These are phyloP conservation scores for Leptobrachium ailaonicum DNA, from an alignment of 2,113 vertebrate genomes.

Conservation along the genomic window DNA sequence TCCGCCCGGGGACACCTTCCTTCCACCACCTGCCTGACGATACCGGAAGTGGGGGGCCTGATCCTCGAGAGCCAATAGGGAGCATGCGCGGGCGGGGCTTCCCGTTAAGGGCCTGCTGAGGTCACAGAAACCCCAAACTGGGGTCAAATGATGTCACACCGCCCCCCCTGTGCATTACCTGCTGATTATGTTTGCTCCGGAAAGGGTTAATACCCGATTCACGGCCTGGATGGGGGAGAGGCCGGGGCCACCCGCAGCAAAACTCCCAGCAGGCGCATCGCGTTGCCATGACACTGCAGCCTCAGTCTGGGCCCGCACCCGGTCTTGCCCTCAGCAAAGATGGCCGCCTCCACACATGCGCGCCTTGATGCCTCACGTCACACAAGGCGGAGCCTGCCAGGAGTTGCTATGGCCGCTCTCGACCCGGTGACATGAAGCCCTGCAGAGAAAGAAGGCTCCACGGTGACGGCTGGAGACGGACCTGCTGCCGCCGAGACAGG, in stretches of 20 bases:
- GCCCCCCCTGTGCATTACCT: no score
- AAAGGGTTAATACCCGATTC: no score
- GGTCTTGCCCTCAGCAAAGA: not conserved
- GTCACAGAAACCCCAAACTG: not conserved
- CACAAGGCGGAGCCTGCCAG: not conserved
- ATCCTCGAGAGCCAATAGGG: not conserved
- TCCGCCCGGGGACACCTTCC: slow-evolving; percentile 33
- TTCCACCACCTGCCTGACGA: slow-evolving; percentile 23
- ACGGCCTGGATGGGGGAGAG: no score
- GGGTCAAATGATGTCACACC: not conserved
- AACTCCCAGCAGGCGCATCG: slow-evolving; percentile 23
- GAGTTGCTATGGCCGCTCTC: not conserved
- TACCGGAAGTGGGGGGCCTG: slow-evolving; percentile 56
- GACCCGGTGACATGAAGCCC: slow-evolving; percentile 11
- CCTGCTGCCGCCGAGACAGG: not conserved
- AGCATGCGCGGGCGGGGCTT: not conserved
- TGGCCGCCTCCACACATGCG: not conserved
- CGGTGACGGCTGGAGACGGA: not conserved
- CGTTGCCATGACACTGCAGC: not conserved
- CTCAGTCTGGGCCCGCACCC: no score
- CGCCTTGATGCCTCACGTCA: not conserved
- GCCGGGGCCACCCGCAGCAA: no score
- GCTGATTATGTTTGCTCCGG: no score
- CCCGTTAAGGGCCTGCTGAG: not conserved
- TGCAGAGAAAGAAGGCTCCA: not conserved